Base-by-base conservation (phyloP, 2,113 vertebrate genomes). In the Platysteira castanea region DNA sequence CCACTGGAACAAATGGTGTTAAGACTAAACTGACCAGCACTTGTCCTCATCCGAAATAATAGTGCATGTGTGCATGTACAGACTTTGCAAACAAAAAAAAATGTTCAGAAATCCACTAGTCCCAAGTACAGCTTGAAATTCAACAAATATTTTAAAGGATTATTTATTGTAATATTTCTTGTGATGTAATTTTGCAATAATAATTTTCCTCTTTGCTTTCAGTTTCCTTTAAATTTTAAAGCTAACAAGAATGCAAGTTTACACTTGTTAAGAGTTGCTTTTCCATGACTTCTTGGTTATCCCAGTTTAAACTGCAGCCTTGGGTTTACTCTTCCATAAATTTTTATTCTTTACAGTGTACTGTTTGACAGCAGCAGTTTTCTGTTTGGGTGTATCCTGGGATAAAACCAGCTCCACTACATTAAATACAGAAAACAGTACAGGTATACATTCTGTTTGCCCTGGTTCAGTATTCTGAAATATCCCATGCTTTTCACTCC, bases 41-140 rank as follows among this genome's bases (percentile, higher is more conserved):
- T 22, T 56, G 31, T 15, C 20, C 63, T 78, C 30, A 67, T n/a
- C 20, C 26, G 65, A 76, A 71, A 44, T 30, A 76, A 67, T 0
- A 50, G 15, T 5, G 11, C 7, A 16, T 2, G 2, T 10, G 11
- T 14, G 5, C 22, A 37, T 0, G 3, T 15, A 47, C 0, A 71
- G 22, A 80, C 19, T 61, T n/a, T 50, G 16, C 53, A 73, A 79
- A 93, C 28, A 26, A 33, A 80, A 49, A 60, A 39, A 59, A 33
- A 54, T 1, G 2, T 52, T 71, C 31, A 71, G 47, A 84, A 84
- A 87, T 13, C 7, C n/a, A 56, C 19, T 8, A 28, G 44, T 50
- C 35, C 26, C 41, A 74, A 37, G 41, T 46, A 70, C 9, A 87
- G 42, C 15, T 67, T 0, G 0, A 54, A 82, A 52, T 17, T 44